Conservation (phyloP, 2,888 invertebrate genomes). For the Cremastinae sp. region DNA sequence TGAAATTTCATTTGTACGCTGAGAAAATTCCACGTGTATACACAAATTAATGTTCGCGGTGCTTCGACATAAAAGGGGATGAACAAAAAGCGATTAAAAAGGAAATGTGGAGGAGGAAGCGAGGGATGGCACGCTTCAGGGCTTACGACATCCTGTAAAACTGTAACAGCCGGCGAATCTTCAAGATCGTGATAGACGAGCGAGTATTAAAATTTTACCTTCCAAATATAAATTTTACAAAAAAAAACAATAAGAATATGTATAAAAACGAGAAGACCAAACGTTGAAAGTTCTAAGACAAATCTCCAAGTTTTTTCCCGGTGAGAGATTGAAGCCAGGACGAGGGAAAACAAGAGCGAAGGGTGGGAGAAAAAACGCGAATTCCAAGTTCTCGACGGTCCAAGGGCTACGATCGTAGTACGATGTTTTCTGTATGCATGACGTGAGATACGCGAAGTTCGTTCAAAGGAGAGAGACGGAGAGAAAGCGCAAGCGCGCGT, state of each 20-base stretch:
- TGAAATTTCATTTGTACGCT: no score
- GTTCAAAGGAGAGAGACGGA: neutral
- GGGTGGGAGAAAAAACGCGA: neutral
- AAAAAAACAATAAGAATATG: neutral
- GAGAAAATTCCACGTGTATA: no score
- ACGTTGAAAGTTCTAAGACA: neutral
- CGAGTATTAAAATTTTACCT: no score
- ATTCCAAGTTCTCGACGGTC: slow-evolving; percentile 10
- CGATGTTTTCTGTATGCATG: slow-evolving; percentile 1
- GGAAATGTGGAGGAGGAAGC: slow-evolving; percentile 38
- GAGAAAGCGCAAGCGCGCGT: slow-evolving; percentile 12
- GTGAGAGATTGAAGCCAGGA: neutral
- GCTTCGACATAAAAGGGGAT: slow-evolving; percentile 12
- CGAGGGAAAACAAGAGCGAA: slow-evolving; percentile 5
- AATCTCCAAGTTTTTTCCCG: slow-evolving; percentile 7
- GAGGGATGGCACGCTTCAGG: slow-evolving; percentile 56
- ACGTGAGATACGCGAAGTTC: slow-evolving; percentile 10
- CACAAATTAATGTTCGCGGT: neutral
- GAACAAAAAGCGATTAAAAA: slow-evolving; percentile 26
- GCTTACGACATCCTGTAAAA: slow-evolving; percentile 59
- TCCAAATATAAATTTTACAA: no score
- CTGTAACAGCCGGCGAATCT: no score
- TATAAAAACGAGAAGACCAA: slow-evolving; percentile 1
- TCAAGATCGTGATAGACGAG: no score
- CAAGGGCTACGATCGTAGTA: slow-evolving; percentile 31